Evolutionary conservation across 2,113 vertebrate species (phyloP).

Genomic region (Chloropsis cyanopogon): DNA sequence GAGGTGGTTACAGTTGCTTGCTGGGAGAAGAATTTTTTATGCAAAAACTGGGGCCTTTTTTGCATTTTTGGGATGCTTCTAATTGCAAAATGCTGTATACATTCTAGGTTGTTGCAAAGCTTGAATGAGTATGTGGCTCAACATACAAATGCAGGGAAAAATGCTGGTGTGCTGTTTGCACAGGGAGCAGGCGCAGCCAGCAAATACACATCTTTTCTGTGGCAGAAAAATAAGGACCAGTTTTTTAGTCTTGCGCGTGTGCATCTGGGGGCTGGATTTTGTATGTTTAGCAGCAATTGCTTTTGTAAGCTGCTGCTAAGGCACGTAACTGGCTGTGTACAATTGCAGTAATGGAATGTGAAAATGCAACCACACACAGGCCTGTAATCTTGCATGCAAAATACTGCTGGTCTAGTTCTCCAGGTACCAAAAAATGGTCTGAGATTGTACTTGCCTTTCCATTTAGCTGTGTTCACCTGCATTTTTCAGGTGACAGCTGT

Average conservation of each 20-base stretch:
- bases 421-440: constrained; percentile 46
- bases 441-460: not conserved
- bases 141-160: not conserved
- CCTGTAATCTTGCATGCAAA: constrained; percentile 56
- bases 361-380: constrained; percentile 39
- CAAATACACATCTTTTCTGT: constrained; percentile 9
- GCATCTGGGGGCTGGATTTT: constrained; percentile 47
- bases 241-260: not conserved
- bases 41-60: constrained; percentile 7
- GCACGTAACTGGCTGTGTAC: constrained; percentile 54
- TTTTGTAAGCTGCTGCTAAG: constrained; percentile 60
- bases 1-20: constrained; percentile 10
- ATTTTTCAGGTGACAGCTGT: constrained; percentile 23
- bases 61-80: constrained; percentile 45
- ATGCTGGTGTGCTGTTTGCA: constrained; percentile 10
- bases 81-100: constrained; percentile 4
- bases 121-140: constrained; percentile 29
- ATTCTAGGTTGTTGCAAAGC: constrained; percentile 27
- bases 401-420: constrained; percentile 10
- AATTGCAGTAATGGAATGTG: constrained; percentile 58
- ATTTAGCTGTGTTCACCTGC: not conserved
- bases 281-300: constrained; percentile 55
- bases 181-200: constrained; percentile 21
- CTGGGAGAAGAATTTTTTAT: not conserved
- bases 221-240: constrained; percentile 51